Evolutionary conservation across 2,888 invertebrate genomes (phyloP).

Genomic region (Chirona hameri): DNA sequence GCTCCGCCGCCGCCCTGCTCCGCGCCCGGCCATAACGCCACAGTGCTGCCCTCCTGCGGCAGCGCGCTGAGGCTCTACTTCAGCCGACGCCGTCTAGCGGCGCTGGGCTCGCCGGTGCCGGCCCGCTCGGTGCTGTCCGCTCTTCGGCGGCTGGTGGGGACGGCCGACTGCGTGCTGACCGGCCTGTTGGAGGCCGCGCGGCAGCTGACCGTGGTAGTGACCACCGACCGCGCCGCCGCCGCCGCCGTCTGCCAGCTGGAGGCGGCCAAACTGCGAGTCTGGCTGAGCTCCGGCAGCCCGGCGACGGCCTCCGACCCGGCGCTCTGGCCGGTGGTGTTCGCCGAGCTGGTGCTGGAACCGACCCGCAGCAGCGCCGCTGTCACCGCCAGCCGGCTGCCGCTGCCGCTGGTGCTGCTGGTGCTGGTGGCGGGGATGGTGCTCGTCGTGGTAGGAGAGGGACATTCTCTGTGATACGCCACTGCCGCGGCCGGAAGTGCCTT

Average conservation of each 20-base stretch:
- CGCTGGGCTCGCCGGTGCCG: slow-evolving; percentile 2
- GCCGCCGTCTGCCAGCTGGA: neutral
- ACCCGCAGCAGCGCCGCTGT: neutral
- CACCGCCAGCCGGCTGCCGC: neutral
- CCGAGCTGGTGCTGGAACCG: neutral
- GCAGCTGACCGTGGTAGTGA: neutral
- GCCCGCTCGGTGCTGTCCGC: neutral
- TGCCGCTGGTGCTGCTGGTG: neutral
- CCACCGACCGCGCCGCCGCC: neutral
- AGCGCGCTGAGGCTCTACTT: neutral
- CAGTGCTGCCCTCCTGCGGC: neutral
- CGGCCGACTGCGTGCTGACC: neutral
- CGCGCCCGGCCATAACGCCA: neutral
- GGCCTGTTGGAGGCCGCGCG: neutral
- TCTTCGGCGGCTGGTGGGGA: neutral
- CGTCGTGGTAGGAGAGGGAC: neutral
- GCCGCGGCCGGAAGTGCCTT: neutral
- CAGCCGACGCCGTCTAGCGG: neutral
- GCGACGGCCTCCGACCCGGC: neutral
- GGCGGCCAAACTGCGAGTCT: neutral
- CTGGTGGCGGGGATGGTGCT: neutral
- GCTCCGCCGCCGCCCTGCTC: neutral
- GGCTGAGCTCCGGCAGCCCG: neutral
- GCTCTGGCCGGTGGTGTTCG: slow-evolving; percentile 12
- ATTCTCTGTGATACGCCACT: neutral